phyloP scores from a whole-genome alignment of 1,140 invertebrate species.

The Wasmannia auropunctata region DNA sequence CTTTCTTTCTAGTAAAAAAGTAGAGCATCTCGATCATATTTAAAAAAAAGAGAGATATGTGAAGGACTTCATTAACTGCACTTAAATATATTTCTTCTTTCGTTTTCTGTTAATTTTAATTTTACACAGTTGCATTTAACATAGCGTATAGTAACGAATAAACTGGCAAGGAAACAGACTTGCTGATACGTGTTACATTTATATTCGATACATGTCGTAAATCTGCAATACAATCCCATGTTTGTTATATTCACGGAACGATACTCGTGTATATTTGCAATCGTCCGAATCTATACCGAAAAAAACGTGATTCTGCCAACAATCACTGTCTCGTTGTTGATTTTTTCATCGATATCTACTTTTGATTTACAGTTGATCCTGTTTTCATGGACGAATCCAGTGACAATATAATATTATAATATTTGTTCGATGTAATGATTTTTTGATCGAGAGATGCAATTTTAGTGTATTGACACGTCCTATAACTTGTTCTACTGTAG shows the following conservation, averaged over 20 bases:
- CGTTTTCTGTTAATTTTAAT: background rate
- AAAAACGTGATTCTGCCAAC: constrained; percentile 36
- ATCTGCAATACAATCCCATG: constrained; percentile 5
- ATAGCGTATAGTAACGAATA: constrained; percentile 7
- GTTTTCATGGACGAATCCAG: constrained; percentile 3
- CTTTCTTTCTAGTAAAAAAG: background rate
- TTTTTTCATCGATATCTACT: constrained; percentile 44
- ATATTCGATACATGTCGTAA: constrained; percentile 12
- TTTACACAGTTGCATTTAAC: background rate
- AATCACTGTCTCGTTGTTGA: constrained; percentile 25
- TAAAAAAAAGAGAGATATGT: background rate
- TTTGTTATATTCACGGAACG: constrained; percentile 32
- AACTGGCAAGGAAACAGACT: background rate
- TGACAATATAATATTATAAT: constrained; percentile 32
- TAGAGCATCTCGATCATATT: background rate
- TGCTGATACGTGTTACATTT: constrained; percentile 6
- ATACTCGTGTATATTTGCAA: constrained; percentile 37
- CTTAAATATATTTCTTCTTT: background rate
- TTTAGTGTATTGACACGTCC: background rate
- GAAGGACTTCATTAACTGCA: background rate
- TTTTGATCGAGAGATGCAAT: constrained; percentile 1
- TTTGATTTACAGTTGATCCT: constrained; percentile 20
- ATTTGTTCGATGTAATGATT: constrained; percentile 30
- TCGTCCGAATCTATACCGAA: constrained; percentile 31
- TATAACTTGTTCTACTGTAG: background rate